These are phyloP conservation scores for Drosophila santomea DNA, from an alignment of 1,140 invertebrate species.

Conservation along the genomic window DNA sequence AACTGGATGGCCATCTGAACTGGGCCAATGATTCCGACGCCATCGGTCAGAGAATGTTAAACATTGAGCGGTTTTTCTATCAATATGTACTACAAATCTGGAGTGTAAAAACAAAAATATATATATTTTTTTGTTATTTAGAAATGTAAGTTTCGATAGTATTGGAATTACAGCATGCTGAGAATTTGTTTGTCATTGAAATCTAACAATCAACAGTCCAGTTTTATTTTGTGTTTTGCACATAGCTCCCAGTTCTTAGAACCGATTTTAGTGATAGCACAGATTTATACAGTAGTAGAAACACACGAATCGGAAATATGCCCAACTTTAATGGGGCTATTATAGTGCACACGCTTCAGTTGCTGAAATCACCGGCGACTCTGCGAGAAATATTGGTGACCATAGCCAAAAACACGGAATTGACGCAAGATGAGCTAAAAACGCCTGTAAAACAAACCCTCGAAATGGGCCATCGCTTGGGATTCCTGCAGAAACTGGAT, in stretches of 20 bases:
- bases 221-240: slow-evolving; percentile 3
- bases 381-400: slow-evolving; percentile 56
- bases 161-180: background rate
- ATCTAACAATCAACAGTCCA: background rate
- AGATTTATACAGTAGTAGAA: background rate
- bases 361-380: slow-evolving; percentile 54
- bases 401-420: slow-evolving; percentile 56
- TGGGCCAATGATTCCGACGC: background rate
- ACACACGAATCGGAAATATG: slow-evolving; percentile 30
- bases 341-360: slow-evolving; percentile 57
- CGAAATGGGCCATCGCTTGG: slow-evolving; percentile 48
- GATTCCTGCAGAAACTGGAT: slow-evolving; percentile 60
- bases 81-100: too few species aligned
- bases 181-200: background rate
- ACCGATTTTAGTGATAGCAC: background rate
- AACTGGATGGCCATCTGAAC: slow-evolving; percentile 1
- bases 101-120: too few species aligned
- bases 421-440: slow-evolving; percentile 45
- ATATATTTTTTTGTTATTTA: too few species aligned
- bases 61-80: too few species aligned
- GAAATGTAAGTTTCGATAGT: background rate
- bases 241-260: background rate
- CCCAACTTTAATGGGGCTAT: slow-evolving; percentile 72
- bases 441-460: slow-evolving; percentile 61
- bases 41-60: background rate